Conservation (phyloP, 1,140 invertebrate species). For the Piezodorus guildinii region DNA sequence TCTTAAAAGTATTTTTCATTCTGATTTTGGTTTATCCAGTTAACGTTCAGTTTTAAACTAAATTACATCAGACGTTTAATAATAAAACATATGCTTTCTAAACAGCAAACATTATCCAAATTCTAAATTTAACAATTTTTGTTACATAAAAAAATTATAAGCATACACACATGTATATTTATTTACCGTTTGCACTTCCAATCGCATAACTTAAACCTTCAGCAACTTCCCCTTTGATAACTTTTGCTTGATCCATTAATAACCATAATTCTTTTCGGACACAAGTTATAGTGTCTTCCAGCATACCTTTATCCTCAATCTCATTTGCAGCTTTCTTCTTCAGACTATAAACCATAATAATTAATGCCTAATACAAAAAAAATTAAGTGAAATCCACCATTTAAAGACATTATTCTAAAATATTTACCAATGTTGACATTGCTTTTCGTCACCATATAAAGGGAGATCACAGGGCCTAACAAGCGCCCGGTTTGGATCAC, state of each 20-base stretch:
- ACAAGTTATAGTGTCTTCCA: slow-evolving; percentile 18
- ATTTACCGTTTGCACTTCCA: slow-evolving; percentile 13
- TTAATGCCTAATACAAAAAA: neutral
- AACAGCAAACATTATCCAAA: too few species aligned
- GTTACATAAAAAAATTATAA: too few species aligned
- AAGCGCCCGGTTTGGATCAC: slow-evolving; percentile 9
- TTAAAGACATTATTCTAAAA: neutral
- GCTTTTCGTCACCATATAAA: slow-evolving; percentile 18
- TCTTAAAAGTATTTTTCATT: too few species aligned
- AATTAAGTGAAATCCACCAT: neutral
- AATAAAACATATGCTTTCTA: too few species aligned
- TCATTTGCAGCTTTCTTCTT: neutral
- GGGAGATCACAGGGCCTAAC: slow-evolving; percentile 15
- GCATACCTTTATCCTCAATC: neutral
- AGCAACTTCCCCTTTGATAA: slow-evolving; percentile 25
- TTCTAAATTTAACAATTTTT: too few species aligned
- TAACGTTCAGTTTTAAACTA: too few species aligned
- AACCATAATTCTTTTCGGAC: slow-evolving; percentile 18
- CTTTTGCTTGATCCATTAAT: slow-evolving; percentile 14
- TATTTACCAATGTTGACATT: slow-evolving; percentile 19
- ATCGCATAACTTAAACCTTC: slow-evolving; percentile 7
- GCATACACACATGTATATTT: too few species aligned
- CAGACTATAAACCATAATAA: neutral
- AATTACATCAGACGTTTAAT: too few species aligned
- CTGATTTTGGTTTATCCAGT: too few species aligned